Conservation (phyloP, 2,888 invertebrate species). For the Saturnia japonica region DNA sequence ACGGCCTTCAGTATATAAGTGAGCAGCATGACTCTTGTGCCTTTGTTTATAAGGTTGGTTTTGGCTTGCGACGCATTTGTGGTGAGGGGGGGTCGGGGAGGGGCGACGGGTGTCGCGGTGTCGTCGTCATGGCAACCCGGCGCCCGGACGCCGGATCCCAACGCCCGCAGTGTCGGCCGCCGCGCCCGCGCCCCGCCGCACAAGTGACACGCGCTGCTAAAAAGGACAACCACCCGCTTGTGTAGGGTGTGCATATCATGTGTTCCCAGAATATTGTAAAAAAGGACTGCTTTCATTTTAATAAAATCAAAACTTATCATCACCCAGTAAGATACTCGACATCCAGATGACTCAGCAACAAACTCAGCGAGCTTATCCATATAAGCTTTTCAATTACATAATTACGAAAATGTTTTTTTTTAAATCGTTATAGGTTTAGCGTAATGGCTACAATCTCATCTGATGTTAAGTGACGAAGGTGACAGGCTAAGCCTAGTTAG, state of each 20-base stretch:
- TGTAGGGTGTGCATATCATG: slow-evolving; percentile 41
- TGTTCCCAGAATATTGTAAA: background rate
- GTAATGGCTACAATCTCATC: no score
- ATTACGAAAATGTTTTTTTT: no score
- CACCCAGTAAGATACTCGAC: no score
- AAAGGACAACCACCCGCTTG: slow-evolving; percentile 77
- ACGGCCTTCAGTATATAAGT: slow-evolving; percentile 59
- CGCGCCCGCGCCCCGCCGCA: slow-evolving; percentile 77
- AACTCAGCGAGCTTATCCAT: no score
- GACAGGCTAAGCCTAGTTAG: no score
- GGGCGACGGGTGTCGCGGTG: slow-evolving; percentile 73
- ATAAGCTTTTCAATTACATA: no score
- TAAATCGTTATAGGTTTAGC: no score
- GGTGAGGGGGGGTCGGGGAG: slow-evolving; percentile 34
- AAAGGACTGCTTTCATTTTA: background rate
- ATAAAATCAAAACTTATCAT: no score
- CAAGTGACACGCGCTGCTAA: slow-evolving; percentile 81
- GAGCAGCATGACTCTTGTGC: slow-evolving; percentile 62
- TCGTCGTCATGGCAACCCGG: slow-evolving; percentile 83
- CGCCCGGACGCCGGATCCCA: slow-evolving; percentile 84
- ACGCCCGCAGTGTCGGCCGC: slow-evolving; percentile 83
- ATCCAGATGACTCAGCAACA: no score
- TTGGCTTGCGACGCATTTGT: slow-evolving; percentile 37
- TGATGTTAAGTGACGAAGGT: no score
- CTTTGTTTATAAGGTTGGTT: slow-evolving; percentile 55